Percentiles rank a stretch among this genome's conserved stretches.
Conservation (phyloP, 2,797 vertebrate species). For the Mormyrops attenuatus region DNA sequence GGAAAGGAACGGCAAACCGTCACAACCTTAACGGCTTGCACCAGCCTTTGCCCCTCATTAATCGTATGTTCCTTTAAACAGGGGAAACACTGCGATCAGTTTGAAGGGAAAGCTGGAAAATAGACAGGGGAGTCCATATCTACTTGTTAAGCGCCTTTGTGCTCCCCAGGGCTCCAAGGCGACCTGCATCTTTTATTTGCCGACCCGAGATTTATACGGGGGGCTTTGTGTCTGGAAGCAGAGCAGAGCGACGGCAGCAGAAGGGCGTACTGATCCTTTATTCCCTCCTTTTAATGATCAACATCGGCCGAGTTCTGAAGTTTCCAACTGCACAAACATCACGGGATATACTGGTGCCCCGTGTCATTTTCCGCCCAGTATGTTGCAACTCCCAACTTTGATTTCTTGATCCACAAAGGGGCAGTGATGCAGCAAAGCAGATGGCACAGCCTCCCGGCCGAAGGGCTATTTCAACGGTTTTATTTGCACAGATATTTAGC, state of each 20-base stretch:
- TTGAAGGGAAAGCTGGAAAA: slow-evolving; percentile 45
- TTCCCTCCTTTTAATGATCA: not conserved
- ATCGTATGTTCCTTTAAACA: slow-evolving; percentile 38
- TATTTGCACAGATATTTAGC: not conserved
- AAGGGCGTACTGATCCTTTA: not conserved
- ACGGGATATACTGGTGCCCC: not conserved
- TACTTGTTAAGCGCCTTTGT: slow-evolving; percentile 60
- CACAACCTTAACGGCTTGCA: not conserved
- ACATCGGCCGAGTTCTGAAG: not conserved
- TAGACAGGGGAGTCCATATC: slow-evolving; percentile 47
- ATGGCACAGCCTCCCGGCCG: not conserved
- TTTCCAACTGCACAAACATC: not conserved
- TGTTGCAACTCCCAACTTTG: not conserved
- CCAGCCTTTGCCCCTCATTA: slow-evolving; percentile 35
- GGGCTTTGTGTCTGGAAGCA: slow-evolving; percentile 57
- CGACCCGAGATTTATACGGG: slow-evolving; percentile 32
- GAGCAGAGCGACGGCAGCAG: not conserved
- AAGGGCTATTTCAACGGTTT: not conserved
- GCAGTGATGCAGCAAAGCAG: not conserved
- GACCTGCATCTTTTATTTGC: slow-evolving; percentile 46
- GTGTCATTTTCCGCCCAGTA: slow-evolving; percentile 3
- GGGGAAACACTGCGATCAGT: slow-evolving; percentile 47
- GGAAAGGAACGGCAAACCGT: not conserved
- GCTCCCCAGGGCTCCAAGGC: slow-evolving; percentile 53
- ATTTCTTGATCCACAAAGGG: not conserved